Base-by-base conservation (phyloP, 2,888 invertebrate genomes). In the Anorthoa munda region DNA sequence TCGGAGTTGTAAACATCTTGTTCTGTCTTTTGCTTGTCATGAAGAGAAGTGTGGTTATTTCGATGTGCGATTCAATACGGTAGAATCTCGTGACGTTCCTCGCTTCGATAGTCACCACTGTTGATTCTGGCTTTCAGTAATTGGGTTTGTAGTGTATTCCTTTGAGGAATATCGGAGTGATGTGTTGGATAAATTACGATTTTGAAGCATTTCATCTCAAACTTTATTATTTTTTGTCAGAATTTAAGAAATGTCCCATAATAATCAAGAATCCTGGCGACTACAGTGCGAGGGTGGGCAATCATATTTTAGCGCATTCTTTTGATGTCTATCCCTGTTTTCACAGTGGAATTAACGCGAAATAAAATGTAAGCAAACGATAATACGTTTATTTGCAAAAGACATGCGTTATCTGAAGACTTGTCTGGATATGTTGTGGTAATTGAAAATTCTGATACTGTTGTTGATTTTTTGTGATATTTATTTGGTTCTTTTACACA, bases 291-390 rank as follows among this genome's bases (percentile, higher is more conserved):
- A 53, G 71, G 75, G 66, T 68, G 63, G 73, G 84, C 77, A 82
- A 86, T 85, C 84, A 88, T 88, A 87, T 88, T 87, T 83, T 79
- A 84, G 81, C 82, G 77, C 77, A 83, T 81, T 86, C 85, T 83
- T 88, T 90, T 89, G 88, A 88, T 88, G 85, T 84, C 75, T 84
- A 87, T 86, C 85, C 86, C 66, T 81, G 72, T 85, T 82, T 81
- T 73, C 69, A 76, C 53, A 61, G 77, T 56, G 69, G 72, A 76
- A 76, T 79, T 87, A 89, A 88, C 81, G 76, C 76, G 72, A 83
- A 86, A 87, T 86, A 84, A 85, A 86, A 88, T 83, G 77, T 81
- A 80, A 83, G 72, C 81, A 84, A 86, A 87, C 74, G 85, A 86
- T 88, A 80, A 87, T 86, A 85, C 86, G 65, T 87, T 86, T 88